These are phyloP conservation scores for Phortica okadai DNA, from an alignment of 2,888 invertebrate species.

Conservation along the genomic window DNA sequence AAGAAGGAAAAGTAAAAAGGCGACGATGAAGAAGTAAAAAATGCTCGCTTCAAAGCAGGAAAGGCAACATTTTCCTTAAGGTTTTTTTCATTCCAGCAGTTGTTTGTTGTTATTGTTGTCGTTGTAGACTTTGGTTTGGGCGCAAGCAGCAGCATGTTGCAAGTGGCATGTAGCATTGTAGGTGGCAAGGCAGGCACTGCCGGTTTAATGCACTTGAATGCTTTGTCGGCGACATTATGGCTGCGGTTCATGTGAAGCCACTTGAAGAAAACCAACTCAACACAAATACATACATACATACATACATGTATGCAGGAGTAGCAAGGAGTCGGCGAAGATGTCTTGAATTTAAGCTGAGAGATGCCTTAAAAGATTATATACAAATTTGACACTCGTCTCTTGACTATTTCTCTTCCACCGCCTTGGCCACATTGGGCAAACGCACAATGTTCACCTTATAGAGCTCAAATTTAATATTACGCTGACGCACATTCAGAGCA, in stretches of 20 bases:
- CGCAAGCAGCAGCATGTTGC: no score
- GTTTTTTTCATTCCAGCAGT: not conserved
- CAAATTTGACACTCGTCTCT: no score
- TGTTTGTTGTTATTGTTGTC: not conserved
- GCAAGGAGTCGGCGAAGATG: no score
- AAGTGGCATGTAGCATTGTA: not conserved
- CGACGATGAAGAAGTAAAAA: not conserved
- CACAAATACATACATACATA: no score
- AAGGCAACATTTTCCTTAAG: slow-evolving; percentile 11
- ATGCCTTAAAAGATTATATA: not conserved
- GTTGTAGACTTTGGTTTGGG: not conserved
- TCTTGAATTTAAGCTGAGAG: no score
- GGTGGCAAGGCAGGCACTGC: not conserved
- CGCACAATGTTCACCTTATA: slow-evolving; percentile 66
- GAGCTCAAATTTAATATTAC: slow-evolving; percentile 78
- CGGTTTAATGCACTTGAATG: slow-evolving; percentile 10
- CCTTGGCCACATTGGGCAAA: not conserved
- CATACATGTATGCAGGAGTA: no score
- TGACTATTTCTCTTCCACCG: not conserved
- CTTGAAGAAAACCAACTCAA: not conserved
- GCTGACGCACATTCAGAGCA: slow-evolving; percentile 78
- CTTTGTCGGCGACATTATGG: not conserved
- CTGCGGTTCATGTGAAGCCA: not conserved
- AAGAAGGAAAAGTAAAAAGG: not conserved
- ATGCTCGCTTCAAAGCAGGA: not conserved